Evolutionary conservation across 2,113 vertebrate genomes (phyloP).

Genomic region (Gnathonemus longibarbis): DNA sequence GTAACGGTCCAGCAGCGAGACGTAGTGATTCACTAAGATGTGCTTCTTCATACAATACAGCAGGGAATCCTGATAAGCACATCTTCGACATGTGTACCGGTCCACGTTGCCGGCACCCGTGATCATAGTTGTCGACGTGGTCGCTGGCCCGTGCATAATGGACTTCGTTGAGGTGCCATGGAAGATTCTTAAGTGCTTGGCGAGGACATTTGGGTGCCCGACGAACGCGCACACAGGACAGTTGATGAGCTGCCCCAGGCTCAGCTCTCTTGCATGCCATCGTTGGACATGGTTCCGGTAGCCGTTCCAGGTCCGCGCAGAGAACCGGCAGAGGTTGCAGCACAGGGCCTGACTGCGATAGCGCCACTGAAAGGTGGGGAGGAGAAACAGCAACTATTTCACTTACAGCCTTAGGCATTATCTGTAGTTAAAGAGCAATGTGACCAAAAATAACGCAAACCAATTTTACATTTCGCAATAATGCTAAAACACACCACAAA

Average conservation of each 20-base stretch:
- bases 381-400: background rate
- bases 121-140: conserved; percentile 32
- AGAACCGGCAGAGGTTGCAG: conserved; percentile 77
- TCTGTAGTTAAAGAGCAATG: background rate
- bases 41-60: conserved; percentile 84
- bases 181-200: conserved; percentile 71
- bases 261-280: conserved; percentile 70
- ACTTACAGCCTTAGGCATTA: background rate
- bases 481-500: background rate
- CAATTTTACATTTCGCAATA: background rate
- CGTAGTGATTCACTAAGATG: conserved; percentile 71
- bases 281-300: conserved; percentile 72
- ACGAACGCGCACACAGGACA: conserved; percentile 72
- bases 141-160: conserved; percentile 48
- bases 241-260: conserved; percentile 67
- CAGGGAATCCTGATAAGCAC: conserved; percentile 70
- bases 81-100: conserved; percentile 69
- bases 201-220: conserved; percentile 62
- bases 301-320: conserved; percentile 63
- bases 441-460: background rate
- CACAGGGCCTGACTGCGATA: conserved; percentile 75
- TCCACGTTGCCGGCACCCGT: conserved; percentile 55
- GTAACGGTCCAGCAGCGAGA: conserved; percentile 61
- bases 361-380: conserved; percentile 56
- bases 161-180: conserved; percentile 56